Base-by-base conservation (phyloP, 2,113 vertebrate genomes). In the Melanostigma gelatinosum region DNA sequence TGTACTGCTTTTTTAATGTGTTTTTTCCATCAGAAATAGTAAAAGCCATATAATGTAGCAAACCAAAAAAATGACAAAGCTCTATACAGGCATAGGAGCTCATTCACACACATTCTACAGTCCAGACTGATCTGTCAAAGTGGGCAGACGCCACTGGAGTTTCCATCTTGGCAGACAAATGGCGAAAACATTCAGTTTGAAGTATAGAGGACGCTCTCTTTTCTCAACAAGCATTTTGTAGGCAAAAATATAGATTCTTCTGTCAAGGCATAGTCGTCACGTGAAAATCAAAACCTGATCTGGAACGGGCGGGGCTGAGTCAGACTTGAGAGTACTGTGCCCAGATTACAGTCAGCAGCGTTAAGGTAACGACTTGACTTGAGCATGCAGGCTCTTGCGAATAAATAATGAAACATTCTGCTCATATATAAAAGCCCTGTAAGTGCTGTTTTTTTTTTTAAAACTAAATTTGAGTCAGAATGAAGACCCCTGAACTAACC, bases 11-110 rank as follows among this genome's bases (percentile, higher is more conserved):
- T 94, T 95, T 95, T 94, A 93, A 92, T 93, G 91, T 92, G 64
- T 88, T 86, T 88, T 88, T 88, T 87, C 84, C 91, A 77, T 89
- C 87, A 90, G 95, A 96, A 95, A 96, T 95, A 96, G 95, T 95
- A 96, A 92, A 97, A 96, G 97, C 96, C 96, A 96, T 98, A 98
- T 96, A 96, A 95, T 95, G 94, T 95, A 95, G 95, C 95, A 93
- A 96, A 95, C 95, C 92, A 92, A 88, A 90, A 90, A 86, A 92
- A 93, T 85, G 77, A 91, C 85, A 93, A 88, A 94, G 93, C 72
- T 95, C 96, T 97, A 95, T 97, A 97, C 97, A 97, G 94, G 71
- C 90, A 92, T 91, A 93, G 93, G 88, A 92, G 91, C 94, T 96
- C 95, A 96, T 95, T 96, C 94, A 95, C 91, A 93, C 93, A 94